Evolutionary conservation across 2,113 vertebrate species (phyloP).

Genomic region (Solenodon paradoxus): DNA sequence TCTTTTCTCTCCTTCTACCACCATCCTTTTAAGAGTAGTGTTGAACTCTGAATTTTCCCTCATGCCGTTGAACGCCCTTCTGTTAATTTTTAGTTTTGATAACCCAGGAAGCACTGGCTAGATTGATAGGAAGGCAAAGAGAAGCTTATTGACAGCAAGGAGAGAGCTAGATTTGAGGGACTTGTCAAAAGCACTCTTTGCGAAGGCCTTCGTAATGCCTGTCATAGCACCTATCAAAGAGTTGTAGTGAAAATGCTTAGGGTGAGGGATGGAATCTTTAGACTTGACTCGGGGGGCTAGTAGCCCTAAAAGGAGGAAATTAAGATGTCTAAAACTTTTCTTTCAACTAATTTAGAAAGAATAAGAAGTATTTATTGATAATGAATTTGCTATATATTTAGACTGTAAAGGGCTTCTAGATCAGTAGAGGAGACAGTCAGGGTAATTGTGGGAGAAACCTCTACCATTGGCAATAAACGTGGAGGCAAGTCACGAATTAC

Average conservation of each 20-base stretch:
- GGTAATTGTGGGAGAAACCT: not conserved
- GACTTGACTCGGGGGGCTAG: not conserved
- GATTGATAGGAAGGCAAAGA: not conserved
- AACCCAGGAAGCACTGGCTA: not conserved
- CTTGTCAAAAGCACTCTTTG: not conserved
- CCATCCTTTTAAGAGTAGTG: not conserved
- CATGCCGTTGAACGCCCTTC: not conserved
- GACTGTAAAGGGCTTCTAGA: not conserved
- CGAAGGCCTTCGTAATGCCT: not conserved
- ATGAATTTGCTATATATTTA: not conserved
- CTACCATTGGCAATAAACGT: not conserved
- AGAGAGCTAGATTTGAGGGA: not conserved
- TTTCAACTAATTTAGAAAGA: conserved; percentile 19
- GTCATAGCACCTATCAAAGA: not conserved
- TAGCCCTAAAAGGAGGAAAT: not conserved
- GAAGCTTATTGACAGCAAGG: not conserved
- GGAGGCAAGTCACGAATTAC: not conserved
- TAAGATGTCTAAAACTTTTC: not conserved
- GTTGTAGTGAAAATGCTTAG: not conserved
- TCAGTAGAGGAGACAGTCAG: not conserved
- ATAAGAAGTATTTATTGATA: not conserved
- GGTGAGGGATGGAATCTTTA: not conserved
- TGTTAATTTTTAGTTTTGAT: conserved; percentile 43
- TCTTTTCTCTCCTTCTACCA: not conserved
- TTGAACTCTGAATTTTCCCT: not conserved